Percentiles rank a stretch among this genome's conserved stretches.
phyloP scores from a whole-genome alignment of 2,888 invertebrate genomes.

The Chalcis sispes region DNA sequence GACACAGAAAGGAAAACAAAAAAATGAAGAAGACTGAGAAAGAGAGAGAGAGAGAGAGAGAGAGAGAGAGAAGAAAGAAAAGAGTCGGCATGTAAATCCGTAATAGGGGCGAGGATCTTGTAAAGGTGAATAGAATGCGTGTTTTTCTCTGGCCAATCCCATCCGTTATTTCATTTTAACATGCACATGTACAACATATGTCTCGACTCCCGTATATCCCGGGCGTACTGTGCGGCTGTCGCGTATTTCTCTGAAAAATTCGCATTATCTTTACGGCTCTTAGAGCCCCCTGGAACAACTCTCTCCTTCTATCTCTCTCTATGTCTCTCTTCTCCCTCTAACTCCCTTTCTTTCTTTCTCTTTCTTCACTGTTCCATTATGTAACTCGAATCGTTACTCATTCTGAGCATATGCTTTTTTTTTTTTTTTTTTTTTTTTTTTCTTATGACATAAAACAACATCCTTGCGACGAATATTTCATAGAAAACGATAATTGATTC shows the following conservation, averaged over 20 bases:
- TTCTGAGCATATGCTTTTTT: too few relatives aligned
- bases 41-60: conserved; percentile 41
- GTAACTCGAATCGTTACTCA: conserved; percentile 13
- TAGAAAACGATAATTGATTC: neutral
- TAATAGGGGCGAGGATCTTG: conserved; percentile 55
- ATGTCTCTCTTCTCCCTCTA: neutral
- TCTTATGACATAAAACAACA: too few relatives aligned
- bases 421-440: too few relatives aligned
- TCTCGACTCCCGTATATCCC: conserved; percentile 1
- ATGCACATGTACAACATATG: conserved; percentile 43
- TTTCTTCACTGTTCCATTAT: conserved; percentile 12
- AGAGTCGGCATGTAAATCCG: conserved; percentile 50
- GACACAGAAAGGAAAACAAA: neutral
- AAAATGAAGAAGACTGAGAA: conserved; percentile 11
- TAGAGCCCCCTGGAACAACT: neutral
- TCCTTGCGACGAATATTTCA: too few relatives aligned
- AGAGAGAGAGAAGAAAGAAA: conserved; percentile 36
- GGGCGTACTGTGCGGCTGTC: neutral
- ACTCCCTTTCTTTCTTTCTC: neutral
- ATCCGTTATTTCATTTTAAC: conserved; percentile 59
- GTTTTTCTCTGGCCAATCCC: conserved; percentile 53
- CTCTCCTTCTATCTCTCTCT: neutral
- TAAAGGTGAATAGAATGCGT: conserved; percentile 60
- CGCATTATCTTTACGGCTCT: conserved; percentile 13
- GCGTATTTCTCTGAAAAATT: neutral